Percentiles rank a stretch among this genome's conserved stretches.
phyloP scores from a whole-genome alignment of 1,140 invertebrate genomes.

The Pachypeltis micranthus region DNA sequence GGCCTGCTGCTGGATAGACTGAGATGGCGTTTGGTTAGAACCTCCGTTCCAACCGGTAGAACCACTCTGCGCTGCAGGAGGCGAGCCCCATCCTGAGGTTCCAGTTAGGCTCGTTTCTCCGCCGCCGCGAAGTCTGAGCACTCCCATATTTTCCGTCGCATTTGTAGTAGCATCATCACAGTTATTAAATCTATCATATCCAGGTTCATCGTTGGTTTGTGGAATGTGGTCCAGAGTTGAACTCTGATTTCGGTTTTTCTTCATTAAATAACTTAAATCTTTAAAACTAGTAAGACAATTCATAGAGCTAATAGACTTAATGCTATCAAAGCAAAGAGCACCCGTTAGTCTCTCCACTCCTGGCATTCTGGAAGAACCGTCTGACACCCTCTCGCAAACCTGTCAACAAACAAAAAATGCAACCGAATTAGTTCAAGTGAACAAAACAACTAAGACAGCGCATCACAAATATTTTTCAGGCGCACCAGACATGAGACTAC shows the following conservation, averaged over 20 bases:
- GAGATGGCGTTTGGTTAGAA: slow-evolving; percentile 13
- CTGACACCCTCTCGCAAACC: slow-evolving; percentile 18
- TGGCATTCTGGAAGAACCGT: slow-evolving; percentile 20
- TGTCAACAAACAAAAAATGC: slow-evolving; percentile 12
- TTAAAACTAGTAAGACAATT: slow-evolving; percentile 30
- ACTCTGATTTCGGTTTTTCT: slow-evolving; percentile 40
- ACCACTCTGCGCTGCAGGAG: slow-evolving; percentile 41
- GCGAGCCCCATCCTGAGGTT: slow-evolving; percentile 59
- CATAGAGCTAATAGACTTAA: slow-evolving; percentile 26
- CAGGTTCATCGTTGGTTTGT: slow-evolving; percentile 44
- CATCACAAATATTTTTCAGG: too few species aligned
- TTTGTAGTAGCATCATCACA: slow-evolving; percentile 28
- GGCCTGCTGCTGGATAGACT: slow-evolving; percentile 22
- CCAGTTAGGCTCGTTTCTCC: slow-evolving; percentile 61
- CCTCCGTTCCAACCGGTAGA: slow-evolving; percentile 34
- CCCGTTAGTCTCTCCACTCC: slow-evolving; percentile 17
- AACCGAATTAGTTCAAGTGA: not conserved
- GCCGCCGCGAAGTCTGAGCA: slow-evolving; percentile 54
- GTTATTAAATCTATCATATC: slow-evolving; percentile 24
- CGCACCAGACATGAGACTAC: too few species aligned
- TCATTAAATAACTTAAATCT: slow-evolving; percentile 24
- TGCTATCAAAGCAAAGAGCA: slow-evolving; percentile 23
- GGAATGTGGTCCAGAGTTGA: slow-evolving; percentile 42
- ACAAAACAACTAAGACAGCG: too few species aligned
- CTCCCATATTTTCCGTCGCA: slow-evolving; percentile 45